Percentiles rank a stretch among this genome's conserved stretches.
Conservation (phyloP, 2,797 vertebrate species). For the Hydrophis major region DNA sequence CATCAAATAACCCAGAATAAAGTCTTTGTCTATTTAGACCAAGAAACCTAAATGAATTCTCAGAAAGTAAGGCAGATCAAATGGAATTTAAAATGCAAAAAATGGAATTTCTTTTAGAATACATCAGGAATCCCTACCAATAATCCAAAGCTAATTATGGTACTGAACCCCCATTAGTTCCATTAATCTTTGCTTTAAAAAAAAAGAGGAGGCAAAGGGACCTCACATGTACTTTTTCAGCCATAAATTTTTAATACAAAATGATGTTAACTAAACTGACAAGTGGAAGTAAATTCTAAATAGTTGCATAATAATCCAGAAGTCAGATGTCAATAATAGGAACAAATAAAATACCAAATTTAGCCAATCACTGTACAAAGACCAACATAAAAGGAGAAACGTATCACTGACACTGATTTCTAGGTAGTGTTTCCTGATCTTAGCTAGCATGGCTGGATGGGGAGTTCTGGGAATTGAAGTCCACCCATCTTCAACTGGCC, state of each 20-base stretch:
- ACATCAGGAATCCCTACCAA: not conserved
- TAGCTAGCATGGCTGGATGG: not conserved
- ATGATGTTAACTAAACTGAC: not conserved
- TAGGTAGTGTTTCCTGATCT: not conserved
- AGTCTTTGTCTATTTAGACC: not conserved
- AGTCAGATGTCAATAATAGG: not conserved
- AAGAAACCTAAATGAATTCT: not conserved
- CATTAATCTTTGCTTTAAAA: not conserved
- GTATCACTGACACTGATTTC: not conserved
- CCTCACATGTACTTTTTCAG: not conserved
- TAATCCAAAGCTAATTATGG: not conserved
- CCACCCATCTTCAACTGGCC: not conserved
- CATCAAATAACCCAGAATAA: slow-evolving; percentile 1
- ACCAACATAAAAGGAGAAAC: not conserved
- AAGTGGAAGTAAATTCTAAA: not conserved
- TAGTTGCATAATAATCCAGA: not conserved
- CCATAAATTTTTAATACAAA: not conserved
- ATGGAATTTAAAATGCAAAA: not conserved
- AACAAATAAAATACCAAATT: not conserved
- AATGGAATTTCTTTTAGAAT: not conserved
- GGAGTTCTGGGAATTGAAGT: not conserved
- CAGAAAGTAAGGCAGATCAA: not conserved
- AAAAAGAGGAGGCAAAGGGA: not conserved
- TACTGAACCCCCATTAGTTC: not conserved
- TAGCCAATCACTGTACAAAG: not conserved